A percentile compares a stretch with the other conserved stretches of the same genome.
Conservation (phyloP, 2,797 vertebrate species). For the Schizothorax lantsangensis region DNA sequence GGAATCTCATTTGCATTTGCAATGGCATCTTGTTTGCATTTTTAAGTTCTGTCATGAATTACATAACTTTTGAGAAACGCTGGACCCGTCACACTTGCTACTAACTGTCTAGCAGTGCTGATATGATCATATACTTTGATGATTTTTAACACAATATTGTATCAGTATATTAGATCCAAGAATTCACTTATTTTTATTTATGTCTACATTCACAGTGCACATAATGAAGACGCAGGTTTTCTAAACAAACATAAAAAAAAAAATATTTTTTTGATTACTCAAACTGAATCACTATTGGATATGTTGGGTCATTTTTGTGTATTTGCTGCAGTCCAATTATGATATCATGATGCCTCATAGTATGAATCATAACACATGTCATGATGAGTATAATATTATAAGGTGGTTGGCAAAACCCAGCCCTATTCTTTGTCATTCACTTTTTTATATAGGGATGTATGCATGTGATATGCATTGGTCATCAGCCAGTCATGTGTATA, state of each 20-base stretch:
- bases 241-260: not conserved
- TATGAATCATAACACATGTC: slow-evolving; percentile 14
- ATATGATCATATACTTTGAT: not conserved
- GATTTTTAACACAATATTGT: not conserved
- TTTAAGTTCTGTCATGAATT: not conserved
- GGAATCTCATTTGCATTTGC: slow-evolving; percentile 1
- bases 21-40: not conserved
- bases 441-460: not conserved
- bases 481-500: not conserved
- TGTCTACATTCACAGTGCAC: not conserved
- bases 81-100: not conserved
- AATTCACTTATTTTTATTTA: not conserved
- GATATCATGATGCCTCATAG: not conserved
- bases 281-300: not conserved
- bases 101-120: not conserved
- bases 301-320: not conserved
- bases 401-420: not conserved
- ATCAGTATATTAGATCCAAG: not conserved
- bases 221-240: not conserved
- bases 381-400: not conserved
- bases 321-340: slow-evolving; percentile 3
- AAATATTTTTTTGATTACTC: too few species aligned
- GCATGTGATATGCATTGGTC: not conserved
- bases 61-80: not conserved
- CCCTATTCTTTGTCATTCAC: not conserved